phyloP scores from a whole-genome alignment of 2,888 invertebrate genomes.

The Ophion ellenae region DNA sequence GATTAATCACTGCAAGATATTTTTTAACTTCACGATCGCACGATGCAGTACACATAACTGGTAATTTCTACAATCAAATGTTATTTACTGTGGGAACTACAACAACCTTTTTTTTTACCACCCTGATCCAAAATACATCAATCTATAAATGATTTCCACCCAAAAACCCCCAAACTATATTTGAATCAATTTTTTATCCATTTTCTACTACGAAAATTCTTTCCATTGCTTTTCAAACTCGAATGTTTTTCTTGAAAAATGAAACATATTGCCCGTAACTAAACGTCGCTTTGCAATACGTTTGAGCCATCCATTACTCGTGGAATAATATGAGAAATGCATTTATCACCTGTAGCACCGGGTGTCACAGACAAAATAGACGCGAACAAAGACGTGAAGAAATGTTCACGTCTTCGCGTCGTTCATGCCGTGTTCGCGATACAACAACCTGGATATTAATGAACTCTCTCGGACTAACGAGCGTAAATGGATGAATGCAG shows the following conservation, averaged over 20 bases:
- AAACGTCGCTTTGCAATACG: not conserved
- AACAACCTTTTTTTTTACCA: not conserved
- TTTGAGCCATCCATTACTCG: not conserved
- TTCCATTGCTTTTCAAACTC: not conserved
- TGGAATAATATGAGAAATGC: not conserved
- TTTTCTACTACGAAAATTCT: too few species aligned
- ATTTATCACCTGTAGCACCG: not conserved
- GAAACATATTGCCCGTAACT: not conserved
- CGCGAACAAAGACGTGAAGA: not conserved
- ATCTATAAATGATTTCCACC: not conserved
- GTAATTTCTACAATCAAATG: not conserved
- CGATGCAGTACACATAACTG: not conserved
- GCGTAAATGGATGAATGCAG: constrained; percentile 32
- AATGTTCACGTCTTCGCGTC: not conserved
- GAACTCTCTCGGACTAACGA: constrained; percentile 46
- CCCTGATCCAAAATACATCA: not conserved
- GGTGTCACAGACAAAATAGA: constrained; percentile 4
- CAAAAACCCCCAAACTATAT: not conserved
- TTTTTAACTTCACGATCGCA: not conserved
- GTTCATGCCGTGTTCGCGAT: constrained; percentile 1
- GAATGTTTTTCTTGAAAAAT: not conserved
- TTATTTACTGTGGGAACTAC: not conserved
- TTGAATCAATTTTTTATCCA: not conserved
- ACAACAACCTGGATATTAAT: constrained; percentile 50
- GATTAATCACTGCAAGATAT: constrained; percentile 40